These are phyloP conservation scores for Tamandua tetradactyla DNA, from an alignment of 2,797 vertebrate genomes.

Conservation along the genomic window DNA sequence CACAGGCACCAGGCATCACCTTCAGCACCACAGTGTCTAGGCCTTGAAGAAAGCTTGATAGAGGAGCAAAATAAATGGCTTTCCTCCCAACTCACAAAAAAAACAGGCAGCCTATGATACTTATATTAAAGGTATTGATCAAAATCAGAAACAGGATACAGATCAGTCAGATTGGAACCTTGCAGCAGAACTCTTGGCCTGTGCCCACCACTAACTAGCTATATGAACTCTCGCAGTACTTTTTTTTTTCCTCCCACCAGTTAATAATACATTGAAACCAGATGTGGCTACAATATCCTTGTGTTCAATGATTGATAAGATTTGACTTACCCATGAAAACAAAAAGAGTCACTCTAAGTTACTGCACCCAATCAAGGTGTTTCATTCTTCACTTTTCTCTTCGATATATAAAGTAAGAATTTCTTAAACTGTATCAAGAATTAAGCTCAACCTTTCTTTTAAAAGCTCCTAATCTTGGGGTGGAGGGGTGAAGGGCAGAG, in stretches of 20 bases:
- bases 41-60: not conserved
- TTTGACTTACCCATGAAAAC: not conserved
- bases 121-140: not conserved
- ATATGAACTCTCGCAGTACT: not conserved
- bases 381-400: slow-evolving; percentile 21
- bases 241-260: not conserved
- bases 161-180: not conserved
- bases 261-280: not conserved
- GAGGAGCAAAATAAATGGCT: not conserved
- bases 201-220: not conserved
- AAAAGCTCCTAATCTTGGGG: not conserved
- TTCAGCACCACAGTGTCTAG: too few species aligned
- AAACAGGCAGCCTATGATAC: not conserved
- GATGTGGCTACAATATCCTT: not conserved
- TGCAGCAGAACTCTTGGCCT: not conserved
- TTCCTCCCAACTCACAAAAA: not conserved
- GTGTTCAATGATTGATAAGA: not conserved
- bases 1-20: not conserved
- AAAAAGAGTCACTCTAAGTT: not conserved
- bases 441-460: not conserved
- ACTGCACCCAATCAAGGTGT: not conserved
- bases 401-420: not conserved
- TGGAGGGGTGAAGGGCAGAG: not conserved
- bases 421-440: not conserved
- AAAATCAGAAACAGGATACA: not conserved